Evolutionary conservation across 64 coral and sea anemone species (phyloP), one percentile per base, ranked within the genome.

Genomic region (Montipora capricornis): DNA sequence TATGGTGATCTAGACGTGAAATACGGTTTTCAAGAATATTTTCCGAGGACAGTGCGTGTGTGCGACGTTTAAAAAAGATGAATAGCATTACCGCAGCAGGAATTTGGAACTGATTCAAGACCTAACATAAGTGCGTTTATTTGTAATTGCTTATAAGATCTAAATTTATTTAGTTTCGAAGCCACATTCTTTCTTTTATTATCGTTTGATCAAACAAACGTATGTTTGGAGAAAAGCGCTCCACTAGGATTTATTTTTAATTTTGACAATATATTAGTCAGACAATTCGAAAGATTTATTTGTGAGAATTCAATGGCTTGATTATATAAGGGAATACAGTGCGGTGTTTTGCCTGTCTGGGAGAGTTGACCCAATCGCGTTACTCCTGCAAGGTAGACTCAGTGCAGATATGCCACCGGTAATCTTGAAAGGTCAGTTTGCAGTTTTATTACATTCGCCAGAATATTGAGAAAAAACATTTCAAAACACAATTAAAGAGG

Each of bases 111-210:
- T 14, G 61, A 44, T 19, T 57, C 11, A 57, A 11, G 0, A 1
- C 70, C 71, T 86, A 71, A 86, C 82, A 86, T 86, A 73, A 69
- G 47, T 22, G 16, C 46, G 47, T 20, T 86, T 68, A 19, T 64
- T 71, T 22, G 44, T 71, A 49, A 86, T 86, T 86, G 17, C 60
- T 46, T 71, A 5, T 17, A 13, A 49, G 62, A 50, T 49, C 66
- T 71, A 8, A 71, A 68, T 86, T 71, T 68, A 44, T 49, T 78
- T 19, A 19, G 3, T 48, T 50, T 50, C 45, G 5, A 10, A 14
- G 24, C 10, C 9, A 10, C 44, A 29, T 8, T 74, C 74, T 44
- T 46, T 1, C 3, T 8, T 45, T n/a, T 9, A 46, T 11, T 76
- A 14, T 44, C 1, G 9, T 12, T 14, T 46, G 44, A 10, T 44